phyloP scores from a whole-genome alignment of 2,797 vertebrate genomes.

The Merluccius polli region DNA sequence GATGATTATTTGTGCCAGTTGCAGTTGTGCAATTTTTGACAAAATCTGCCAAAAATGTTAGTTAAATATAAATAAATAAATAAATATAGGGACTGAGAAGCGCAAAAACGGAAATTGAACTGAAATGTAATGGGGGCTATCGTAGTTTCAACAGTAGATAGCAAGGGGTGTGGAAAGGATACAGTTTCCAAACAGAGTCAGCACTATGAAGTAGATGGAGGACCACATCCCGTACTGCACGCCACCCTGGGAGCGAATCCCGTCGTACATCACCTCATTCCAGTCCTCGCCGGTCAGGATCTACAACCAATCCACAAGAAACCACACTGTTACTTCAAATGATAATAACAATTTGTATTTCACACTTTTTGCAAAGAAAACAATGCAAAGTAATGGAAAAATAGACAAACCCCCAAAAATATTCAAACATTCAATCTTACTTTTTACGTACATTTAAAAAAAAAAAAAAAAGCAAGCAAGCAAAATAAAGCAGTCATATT shows the following conservation, averaged over 20 bases:
- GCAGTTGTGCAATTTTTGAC: neutral
- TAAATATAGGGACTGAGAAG: too few species aligned
- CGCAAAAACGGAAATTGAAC: too few species aligned
- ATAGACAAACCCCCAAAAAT: neutral
- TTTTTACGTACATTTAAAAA: too few species aligned
- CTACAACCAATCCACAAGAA: slow-evolving; percentile 59
- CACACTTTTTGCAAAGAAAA: too few species aligned
- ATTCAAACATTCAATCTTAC: too few species aligned
- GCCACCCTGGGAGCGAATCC: slow-evolving; percentile 95
- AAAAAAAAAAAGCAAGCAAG: neutral
- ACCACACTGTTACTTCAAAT: slow-evolving; percentile 16
- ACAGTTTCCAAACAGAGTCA: slow-evolving; percentile 99
- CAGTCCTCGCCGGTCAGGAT: slow-evolving; percentile 98
- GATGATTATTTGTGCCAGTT: neutral
- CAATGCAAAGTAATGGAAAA: neutral
- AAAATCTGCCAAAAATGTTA: neutral
- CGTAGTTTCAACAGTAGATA: neutral
- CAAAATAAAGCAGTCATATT: neutral
- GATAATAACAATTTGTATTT: neutral
- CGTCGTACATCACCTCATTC: slow-evolving; percentile 99
- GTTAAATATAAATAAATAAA: neutral
- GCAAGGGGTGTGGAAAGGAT: slow-evolving; percentile 73
- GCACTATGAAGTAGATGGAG: slow-evolving; percentile 97
- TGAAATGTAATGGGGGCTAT: neutral
- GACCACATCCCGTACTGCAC: slow-evolving; percentile 99